Conservation (phyloP, 2,797 vertebrate species). For the Sebastes dallii region DNA sequence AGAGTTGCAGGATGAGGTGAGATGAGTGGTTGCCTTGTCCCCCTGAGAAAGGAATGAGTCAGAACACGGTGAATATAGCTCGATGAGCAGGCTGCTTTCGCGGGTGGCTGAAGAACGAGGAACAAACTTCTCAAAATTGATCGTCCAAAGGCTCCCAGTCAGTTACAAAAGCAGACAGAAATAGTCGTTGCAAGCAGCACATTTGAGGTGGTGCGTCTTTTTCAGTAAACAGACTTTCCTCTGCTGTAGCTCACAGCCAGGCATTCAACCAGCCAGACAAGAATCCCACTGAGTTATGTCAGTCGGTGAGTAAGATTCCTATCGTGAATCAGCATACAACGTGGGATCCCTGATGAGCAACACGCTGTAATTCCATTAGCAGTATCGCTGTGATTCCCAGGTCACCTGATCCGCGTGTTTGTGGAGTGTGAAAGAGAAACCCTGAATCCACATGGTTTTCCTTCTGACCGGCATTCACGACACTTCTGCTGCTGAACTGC, state of each 20-base stretch:
- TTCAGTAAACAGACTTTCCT: neutral
- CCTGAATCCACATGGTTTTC: constrained; percentile 46
- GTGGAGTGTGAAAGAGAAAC: constrained; percentile 19
- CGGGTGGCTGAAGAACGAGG: neutral
- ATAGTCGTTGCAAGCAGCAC: neutral
- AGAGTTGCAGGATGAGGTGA: constrained; percentile 17
- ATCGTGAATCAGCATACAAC: constrained; percentile 36
- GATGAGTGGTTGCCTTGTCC: constrained; percentile 14
- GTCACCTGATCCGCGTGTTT: neutral
- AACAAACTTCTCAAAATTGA: constrained; percentile 9
- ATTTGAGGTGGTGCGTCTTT: neutral
- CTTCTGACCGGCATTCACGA: constrained; percentile 45
- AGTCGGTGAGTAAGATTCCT: neutral
- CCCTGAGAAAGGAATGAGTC: constrained; percentile 25
- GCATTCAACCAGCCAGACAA: neutral
- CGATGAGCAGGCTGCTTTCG: neutral
- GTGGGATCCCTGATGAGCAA: constrained; percentile 38
- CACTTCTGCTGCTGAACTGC: constrained; percentile 50
- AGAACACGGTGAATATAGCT: neutral
- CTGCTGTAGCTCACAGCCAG: neutral
- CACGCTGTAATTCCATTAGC: constrained; percentile 20
- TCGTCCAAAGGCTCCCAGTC: neutral
- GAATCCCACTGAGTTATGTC: neutral
- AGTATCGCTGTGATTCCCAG: neutral
- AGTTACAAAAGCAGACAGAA: neutral